Base-by-base conservation (phyloP, 2,113 vertebrate species). In the Lepus europaeus region DNA sequence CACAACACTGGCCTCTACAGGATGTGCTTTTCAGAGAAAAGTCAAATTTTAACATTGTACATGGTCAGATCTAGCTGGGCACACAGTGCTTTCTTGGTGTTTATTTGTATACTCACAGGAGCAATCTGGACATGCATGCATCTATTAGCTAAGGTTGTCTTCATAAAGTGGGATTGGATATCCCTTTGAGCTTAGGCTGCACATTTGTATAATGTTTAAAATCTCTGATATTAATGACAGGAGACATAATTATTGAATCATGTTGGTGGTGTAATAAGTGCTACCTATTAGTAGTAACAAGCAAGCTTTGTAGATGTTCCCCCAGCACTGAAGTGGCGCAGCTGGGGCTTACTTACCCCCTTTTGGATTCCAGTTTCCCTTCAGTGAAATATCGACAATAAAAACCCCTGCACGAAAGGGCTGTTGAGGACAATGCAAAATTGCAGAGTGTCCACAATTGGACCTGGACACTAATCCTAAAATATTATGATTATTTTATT, bases 11-110 rank as follows among this genome's bases (percentile, higher is more conserved):
- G 56, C 56, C 56, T 59, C 56, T 59, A 59, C 56, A 59, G 56
- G 56, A 76, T 74, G 8, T 69, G 85, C 22, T 56, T 87, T 88
- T 84, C 84, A 66, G 64, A 78, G 36, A 61, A 79, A 79, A 87
- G 66, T 23, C 8, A 68, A 33, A 9, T 33, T 73, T 94, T 39
- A 94, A 79, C 83, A n/a, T 82, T 84, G 13, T 66, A 25, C 51
- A 25, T n/a, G 45, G 14, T 87, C 39, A 36, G 36, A 45, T 56
- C 33, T 72, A 39, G 68, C 56, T 80, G 70, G 25, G 49, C 78
- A 68, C 90, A 68, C 22, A 78, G 64, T 78, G 3, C 33, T 74
- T 87, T 74, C 2, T 49, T 79, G 8, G 53, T 82, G 7, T 51
- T 19, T 89, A 31, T 61, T 77, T 74, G 27, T 49, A 79, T 66